Percentiles rank a stretch among this genome's conserved stretches.
Conservation (phyloP, 2,888 invertebrate species). For the Periphyllus acericola region DNA sequence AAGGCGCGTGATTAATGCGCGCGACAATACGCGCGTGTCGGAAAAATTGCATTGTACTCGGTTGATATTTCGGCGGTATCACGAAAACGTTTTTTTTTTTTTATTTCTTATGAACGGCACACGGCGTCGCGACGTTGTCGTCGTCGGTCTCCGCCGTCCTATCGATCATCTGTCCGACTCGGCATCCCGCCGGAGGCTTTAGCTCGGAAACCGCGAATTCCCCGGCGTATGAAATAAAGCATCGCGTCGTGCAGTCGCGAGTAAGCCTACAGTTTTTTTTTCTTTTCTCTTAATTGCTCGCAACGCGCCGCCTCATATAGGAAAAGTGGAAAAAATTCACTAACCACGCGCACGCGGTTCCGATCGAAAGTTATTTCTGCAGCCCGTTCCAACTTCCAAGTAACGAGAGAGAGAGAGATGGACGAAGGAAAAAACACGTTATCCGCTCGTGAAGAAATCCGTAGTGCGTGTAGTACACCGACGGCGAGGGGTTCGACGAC, state of each 20-base stretch:
- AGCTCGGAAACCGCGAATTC: neutral
- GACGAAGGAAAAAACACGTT: neutral
- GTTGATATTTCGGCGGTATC: neutral
- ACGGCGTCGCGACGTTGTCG: neutral
- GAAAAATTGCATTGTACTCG: neutral
- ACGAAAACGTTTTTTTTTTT: neutral
- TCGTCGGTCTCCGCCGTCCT: neutral
- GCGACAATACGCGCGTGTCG: neutral
- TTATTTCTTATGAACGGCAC: neutral
- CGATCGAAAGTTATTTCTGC: neutral
- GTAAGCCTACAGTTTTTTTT: neutral
- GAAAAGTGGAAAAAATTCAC: neutral
- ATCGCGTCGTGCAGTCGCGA: neutral
- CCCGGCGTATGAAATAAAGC: neutral
- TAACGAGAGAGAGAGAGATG: neutral
- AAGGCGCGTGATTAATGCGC: neutral
- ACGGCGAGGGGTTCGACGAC: neutral
- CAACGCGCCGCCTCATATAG: neutral
- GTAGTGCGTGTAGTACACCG: neutral
- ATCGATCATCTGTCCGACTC: neutral
- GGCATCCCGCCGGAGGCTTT: neutral
- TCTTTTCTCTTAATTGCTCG: neutral
- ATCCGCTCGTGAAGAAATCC: neutral
- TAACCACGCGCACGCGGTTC: neutral
- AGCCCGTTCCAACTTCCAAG: neutral